Evolutionary conservation across 2,113 vertebrate genomes (phyloP).

Genomic region (Seriola rivoliana): DNA sequence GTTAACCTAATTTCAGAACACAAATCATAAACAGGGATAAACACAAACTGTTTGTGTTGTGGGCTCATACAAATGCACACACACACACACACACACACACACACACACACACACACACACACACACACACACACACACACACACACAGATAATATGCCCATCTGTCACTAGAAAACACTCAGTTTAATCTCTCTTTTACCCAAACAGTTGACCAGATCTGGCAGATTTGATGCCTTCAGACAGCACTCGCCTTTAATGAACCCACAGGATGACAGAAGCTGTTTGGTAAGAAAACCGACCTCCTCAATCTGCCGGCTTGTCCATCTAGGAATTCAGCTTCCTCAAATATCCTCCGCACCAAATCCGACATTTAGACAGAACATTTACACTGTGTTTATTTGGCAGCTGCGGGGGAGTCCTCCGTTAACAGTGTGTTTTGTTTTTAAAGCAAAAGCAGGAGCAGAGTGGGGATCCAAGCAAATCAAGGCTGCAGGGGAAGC

Average conservation of each 20-base stretch:
- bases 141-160: conserved; percentile 35
- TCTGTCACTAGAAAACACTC: conserved; percentile 56
- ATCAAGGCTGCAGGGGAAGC: conserved; percentile 82
- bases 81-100: conserved; percentile 1
- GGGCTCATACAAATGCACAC: conserved; percentile 4
- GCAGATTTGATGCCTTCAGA: conserved; percentile 84
- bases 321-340: conserved; percentile 18
- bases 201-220: conserved; percentile 87
- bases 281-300: conserved; percentile 67
- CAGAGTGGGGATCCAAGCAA: conserved; percentile 78
- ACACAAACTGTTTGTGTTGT: conserved; percentile 22
- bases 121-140: conserved; percentile 6
- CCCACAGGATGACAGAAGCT: conserved; percentile 75
- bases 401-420: neutral
- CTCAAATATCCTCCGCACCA: neutral
- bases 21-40: conserved; percentile 33
- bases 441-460: conserved; percentile 56
- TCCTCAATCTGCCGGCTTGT: neutral
- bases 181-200: conserved; percentile 67
- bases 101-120: neutral
- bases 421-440: neutral
- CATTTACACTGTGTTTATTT: neutral
- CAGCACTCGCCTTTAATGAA: conserved; percentile 73
- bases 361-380: neutral
- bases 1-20: conserved; percentile 46